Conservation (phyloP, 2,113 vertebrate species). For the Isichthys henryi region DNA sequence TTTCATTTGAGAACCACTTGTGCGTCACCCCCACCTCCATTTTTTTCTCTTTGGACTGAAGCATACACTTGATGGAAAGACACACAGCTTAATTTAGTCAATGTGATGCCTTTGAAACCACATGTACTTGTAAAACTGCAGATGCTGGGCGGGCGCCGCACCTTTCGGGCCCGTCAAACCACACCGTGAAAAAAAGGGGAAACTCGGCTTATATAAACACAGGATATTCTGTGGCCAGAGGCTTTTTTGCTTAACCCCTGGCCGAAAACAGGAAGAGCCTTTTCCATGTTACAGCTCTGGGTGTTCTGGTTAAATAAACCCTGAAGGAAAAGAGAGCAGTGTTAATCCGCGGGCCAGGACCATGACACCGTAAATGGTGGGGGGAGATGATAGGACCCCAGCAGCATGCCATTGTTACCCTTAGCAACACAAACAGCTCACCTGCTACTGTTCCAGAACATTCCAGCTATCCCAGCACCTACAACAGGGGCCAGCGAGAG, state of each 20-base stretch:
- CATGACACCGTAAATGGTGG: not conserved
- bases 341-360: not conserved
- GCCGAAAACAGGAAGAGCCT: slow-evolving; percentile 3
- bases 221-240: not conserved
- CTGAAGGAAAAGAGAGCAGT: not conserved
- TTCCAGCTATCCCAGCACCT: not conserved
- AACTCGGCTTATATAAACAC: not conserved
- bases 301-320: not conserved
- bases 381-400: not conserved
- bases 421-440: not conserved
- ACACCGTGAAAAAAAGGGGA: not conserved
- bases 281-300: slow-evolving; percentile 1
- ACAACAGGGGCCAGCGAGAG: too few relatives aligned
- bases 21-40: not conserved
- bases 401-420: not conserved
- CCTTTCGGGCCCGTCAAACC: not conserved
- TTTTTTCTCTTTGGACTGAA: not conserved
- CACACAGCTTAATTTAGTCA: slow-evolving; percentile 4
- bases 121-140: not conserved
- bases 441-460: not conserved
- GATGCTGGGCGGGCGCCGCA: not conserved
- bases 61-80: not conserved
- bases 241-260: not conserved
- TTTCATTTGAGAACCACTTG: not conserved
- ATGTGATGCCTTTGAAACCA: not conserved